These are phyloP conservation scores for Lamprologus lemairii DNA, from an alignment of 2,113 vertebrate species.

Conservation along the genomic window DNA sequence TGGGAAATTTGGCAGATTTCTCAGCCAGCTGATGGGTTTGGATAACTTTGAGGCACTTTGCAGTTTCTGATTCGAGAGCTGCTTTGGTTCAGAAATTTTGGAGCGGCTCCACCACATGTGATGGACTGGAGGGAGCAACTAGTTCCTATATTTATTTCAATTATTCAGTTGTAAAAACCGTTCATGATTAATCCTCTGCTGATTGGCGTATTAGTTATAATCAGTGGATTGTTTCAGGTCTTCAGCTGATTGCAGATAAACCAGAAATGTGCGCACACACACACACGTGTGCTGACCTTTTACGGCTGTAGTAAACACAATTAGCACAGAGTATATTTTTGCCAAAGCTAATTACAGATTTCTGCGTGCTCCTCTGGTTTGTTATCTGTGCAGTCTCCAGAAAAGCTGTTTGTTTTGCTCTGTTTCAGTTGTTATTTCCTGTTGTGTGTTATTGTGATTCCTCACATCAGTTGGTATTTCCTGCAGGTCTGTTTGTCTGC, in stretches of 20 bases:
- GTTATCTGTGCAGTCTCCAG: not conserved
- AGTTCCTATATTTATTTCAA: not conserved
- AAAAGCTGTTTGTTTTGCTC: not conserved
- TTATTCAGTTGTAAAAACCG: not conserved
- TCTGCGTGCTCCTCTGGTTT: not conserved
- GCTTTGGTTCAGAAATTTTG: not conserved
- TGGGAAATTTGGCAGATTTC: not conserved
- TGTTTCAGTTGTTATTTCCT: slow-evolving; percentile 6
- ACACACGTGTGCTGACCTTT: not conserved
- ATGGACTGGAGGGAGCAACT: not conserved
- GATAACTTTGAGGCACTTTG: not conserved
- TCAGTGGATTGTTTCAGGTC: not conserved
- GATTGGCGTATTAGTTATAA: not conserved
- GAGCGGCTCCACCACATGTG: not conserved
- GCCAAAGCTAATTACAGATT: not conserved
- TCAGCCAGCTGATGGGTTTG: not conserved
- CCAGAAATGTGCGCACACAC: not conserved
- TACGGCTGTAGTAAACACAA: not conserved
- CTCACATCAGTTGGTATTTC: slow-evolving; percentile 1
- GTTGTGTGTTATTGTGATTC: not conserved
- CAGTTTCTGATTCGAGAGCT: not conserved
- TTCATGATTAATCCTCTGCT: not conserved
- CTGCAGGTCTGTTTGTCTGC: not conserved
- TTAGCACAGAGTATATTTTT: not conserved
- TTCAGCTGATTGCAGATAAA: not conserved